A percentile compares a stretch with the other conserved stretches of the same genome.
These are phyloP conservation scores for Lasius fuliginosus DNA, from an alignment of 2,888 invertebrate species.

Conservation along the genomic window DNA sequence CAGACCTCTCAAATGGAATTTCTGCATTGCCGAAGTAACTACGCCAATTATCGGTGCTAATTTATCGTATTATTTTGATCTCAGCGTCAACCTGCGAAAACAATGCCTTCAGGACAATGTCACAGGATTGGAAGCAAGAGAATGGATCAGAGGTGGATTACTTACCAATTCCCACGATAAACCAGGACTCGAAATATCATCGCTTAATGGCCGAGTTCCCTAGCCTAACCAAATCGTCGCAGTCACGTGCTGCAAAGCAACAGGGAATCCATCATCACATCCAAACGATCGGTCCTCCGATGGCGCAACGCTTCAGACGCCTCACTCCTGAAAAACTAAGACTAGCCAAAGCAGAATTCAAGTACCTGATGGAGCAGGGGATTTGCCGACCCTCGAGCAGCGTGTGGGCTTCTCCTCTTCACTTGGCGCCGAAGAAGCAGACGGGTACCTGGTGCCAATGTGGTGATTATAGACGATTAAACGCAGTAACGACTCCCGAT, in stretches of 20 bases:
- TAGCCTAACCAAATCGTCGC: not conserved
- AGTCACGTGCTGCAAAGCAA: not conserved
- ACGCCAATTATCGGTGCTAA: not conserved
- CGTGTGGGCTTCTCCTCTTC: not conserved
- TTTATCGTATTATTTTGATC: not conserved
- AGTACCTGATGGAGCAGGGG: not conserved
- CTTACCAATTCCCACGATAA: not conserved
- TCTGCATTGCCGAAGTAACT: conserved; percentile 1
- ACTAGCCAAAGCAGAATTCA: not conserved
- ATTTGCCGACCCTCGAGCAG: not conserved
- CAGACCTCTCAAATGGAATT: not conserved
- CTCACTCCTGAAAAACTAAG: not conserved
- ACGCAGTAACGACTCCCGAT: not conserved
- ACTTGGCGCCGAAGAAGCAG: not conserved
- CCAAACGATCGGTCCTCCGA: not conserved
- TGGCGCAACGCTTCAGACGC: not conserved
- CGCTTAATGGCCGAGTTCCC: not conserved
- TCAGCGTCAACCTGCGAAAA: not conserved
- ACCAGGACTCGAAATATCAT: not conserved
- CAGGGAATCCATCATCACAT: not conserved
- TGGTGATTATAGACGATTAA: not conserved
- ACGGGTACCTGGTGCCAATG: not conserved
- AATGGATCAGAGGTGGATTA: not conserved
- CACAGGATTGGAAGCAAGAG: not conserved
- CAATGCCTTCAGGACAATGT: not conserved